Conservation (phyloP, 2,797 vertebrate species). For the Chloroceryle amazona region DNA sequence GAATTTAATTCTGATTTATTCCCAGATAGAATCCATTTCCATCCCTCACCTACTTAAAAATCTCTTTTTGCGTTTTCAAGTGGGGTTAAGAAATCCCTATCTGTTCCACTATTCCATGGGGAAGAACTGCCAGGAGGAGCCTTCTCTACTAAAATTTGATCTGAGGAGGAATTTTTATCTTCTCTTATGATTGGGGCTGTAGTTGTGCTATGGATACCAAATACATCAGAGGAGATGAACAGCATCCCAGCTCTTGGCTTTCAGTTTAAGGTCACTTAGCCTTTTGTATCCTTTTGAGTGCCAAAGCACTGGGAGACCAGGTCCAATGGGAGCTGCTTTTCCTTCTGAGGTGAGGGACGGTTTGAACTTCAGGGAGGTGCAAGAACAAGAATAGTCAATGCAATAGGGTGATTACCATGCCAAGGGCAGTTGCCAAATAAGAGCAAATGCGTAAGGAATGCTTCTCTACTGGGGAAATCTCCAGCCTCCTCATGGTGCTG, state of each 20-base stretch:
- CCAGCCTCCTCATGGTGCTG: not conserved
- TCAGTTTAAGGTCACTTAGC: not conserved
- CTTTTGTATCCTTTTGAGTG: not conserved
- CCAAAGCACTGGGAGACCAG: not conserved
- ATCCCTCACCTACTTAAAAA: not conserved
- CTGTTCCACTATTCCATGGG: not conserved
- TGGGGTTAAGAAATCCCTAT: not conserved
- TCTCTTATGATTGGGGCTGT: not conserved
- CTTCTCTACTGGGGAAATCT: not conserved
- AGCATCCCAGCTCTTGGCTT: not conserved
- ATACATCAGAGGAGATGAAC: not conserved
- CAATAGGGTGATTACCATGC: fast-evolving
- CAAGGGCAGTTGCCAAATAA: not conserved
- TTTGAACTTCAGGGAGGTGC: not conserved
- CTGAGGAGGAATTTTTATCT: not conserved
- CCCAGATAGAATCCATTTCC: not conserved
- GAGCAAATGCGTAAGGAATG: not conserved
- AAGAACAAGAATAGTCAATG: not conserved
- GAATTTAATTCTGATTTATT: not conserved
- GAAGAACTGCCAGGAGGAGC: not conserved
- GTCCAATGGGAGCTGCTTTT: not conserved
- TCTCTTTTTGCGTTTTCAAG: not conserved
- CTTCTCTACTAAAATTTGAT: not conserved
- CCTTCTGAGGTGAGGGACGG: not conserved
- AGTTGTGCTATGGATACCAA: not conserved